Evolutionary conservation across 1,140 invertebrate species (phyloP).

Genomic region (Camponotus pennsylvanicus): DNA sequence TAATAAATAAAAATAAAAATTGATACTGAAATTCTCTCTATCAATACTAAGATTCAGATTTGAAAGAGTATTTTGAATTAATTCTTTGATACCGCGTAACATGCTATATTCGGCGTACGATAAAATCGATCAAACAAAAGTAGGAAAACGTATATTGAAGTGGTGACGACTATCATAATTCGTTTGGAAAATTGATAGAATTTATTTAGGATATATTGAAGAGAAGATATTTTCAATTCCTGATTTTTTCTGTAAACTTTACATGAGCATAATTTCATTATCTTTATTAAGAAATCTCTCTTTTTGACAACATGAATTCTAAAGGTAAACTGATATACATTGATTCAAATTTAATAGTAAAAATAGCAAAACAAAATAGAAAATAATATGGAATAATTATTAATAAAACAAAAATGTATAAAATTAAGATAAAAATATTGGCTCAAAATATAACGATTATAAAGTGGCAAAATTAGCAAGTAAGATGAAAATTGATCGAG

Average conservation of each 20-base stretch:
- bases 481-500: too few species aligned
- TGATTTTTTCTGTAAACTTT: background rate
- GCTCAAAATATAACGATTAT: too few species aligned
- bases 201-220: background rate
- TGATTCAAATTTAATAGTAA: background rate
- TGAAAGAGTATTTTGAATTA: background rate
- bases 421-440: too few species aligned
- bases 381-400: background rate
- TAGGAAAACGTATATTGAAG: background rate
- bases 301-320: slow-evolving; percentile 12
- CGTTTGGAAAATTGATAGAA: background rate
- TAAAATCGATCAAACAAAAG: slow-evolving; percentile 37
- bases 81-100: background rate
- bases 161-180: background rate
- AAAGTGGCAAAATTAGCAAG: too few species aligned
- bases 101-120: background rate
- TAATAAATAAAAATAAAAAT: background rate
- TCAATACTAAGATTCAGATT: background rate
- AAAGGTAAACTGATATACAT: slow-evolving; percentile 11
- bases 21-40: background rate
- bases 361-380: background rate
- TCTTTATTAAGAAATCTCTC: too few species aligned
- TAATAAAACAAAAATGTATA: too few species aligned
- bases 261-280: background rate
- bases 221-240: background rate